These are phyloP conservation scores for Asobara japonica DNA, from an alignment of 1,140 invertebrate genomes.

Conservation along the genomic window DNA sequence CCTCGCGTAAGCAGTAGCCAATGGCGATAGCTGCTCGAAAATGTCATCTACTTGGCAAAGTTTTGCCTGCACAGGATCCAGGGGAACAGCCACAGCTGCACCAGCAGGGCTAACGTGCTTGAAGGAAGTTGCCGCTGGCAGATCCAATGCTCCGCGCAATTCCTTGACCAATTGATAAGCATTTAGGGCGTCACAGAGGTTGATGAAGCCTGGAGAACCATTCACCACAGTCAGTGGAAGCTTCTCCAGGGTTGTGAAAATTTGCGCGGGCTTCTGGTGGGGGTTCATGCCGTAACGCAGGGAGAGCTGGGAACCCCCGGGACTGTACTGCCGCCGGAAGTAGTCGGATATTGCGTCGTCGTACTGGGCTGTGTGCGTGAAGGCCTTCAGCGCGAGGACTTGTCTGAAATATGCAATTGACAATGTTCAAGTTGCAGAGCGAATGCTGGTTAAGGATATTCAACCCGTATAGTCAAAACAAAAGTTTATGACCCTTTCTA, in stretches of 20 bases:
- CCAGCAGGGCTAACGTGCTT: slow-evolving; percentile 98
- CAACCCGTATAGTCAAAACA: too few species aligned
- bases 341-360: slow-evolving; percentile 95
- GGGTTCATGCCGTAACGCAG: slow-evolving; percentile 98
- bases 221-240: slow-evolving; percentile 92
- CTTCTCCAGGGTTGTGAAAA: slow-evolving; percentile 83
- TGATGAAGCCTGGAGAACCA: slow-evolving; percentile 96
- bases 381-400: slow-evolving; percentile 87
- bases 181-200: slow-evolving; percentile 97
- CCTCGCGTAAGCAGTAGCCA: slow-evolving; percentile 94
- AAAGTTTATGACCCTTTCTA: too few species aligned
- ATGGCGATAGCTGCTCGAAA: slow-evolving; percentile 76
- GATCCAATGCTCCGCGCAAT: slow-evolving; percentile 78
- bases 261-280: slow-evolving; percentile 95
- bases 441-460: too few species aligned
- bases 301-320: slow-evolving; percentile 80
- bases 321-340: slow-evolving; percentile 90
- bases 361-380: slow-evolving; percentile 95
- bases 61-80: slow-evolving; percentile 80
- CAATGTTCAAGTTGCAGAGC: too few species aligned
- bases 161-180: slow-evolving; percentile 96
- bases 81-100: slow-evolving; percentile 87
- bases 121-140: slow-evolving; percentile 96
- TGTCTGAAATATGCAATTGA: slow-evolving; percentile 72
- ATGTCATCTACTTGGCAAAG: slow-evolving; percentile 95